Evolutionary conservation across 2,888 invertebrate genomes (phyloP).

Genomic region (Drosophila birchii): DNA sequence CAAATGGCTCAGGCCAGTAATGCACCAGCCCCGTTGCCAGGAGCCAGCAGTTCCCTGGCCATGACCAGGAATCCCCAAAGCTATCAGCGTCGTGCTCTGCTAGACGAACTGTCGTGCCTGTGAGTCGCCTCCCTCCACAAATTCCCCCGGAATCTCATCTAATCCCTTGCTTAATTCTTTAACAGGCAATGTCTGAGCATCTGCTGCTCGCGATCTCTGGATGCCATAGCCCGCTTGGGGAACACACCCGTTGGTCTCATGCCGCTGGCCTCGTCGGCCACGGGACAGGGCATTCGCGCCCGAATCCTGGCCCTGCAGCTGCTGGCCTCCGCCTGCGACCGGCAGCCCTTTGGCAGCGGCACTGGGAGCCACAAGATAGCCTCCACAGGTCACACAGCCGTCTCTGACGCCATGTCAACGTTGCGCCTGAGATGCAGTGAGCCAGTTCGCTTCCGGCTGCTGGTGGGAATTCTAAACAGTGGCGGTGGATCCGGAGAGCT

Average conservation of each 20-base stretch:
- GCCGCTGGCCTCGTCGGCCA: conserved; percentile 93
- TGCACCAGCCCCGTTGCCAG: conserved; percentile 69
- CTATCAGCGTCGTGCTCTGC: conserved; percentile 89
- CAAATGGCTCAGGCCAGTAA: conserved; percentile 91
- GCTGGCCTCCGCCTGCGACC: conserved; percentile 92
- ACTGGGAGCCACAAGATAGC: conserved; percentile 85
- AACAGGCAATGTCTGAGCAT: conserved; percentile 91
- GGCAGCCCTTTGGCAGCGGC: conserved; percentile 83
- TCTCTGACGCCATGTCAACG: conserved; percentile 96
- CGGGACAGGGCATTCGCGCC: conserved; percentile 94
- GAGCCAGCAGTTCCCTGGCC: conserved; percentile 70
- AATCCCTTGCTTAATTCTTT: rapidly evolving
- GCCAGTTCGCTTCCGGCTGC: conserved; percentile 95
- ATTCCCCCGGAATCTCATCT: not conserved
- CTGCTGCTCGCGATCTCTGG: conserved; percentile 91
- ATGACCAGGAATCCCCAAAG: conserved; percentile 87
- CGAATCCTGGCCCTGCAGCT: conserved; percentile 94
- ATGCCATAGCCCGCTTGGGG: conserved; percentile 91
- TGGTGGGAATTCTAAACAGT: conserved; percentile 94
- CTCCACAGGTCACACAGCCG: conserved; percentile 91
- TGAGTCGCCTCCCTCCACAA: conserved; percentile 82
- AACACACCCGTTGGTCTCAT: conserved; percentile 92
- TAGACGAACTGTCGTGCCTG: conserved; percentile 95
- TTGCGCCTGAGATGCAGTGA: conserved; percentile 94
- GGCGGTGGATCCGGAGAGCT: conserved; percentile 90